Evolutionary conservation across 2,113 vertebrate genomes (phyloP).

Genomic region (Pampusana beccarii): DNA sequence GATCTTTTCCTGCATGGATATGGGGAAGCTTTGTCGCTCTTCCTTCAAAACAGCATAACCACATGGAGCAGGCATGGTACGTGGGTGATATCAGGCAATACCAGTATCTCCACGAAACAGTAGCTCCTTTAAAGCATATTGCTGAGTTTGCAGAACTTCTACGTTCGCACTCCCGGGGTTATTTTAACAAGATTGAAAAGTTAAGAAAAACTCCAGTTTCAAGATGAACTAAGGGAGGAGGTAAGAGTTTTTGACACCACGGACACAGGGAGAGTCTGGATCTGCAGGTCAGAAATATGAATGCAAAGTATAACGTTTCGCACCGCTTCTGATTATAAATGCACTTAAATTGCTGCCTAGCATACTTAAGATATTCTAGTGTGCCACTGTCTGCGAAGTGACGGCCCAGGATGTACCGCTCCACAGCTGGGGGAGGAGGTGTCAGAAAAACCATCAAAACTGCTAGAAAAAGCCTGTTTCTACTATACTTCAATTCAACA

Average conservation of each 20-base stretch:
- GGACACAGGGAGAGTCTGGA: not conserved
- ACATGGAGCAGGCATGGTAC: not conserved
- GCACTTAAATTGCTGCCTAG: not conserved
- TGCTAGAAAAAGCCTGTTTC: not conserved
- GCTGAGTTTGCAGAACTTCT: not conserved
- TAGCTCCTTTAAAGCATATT: not conserved
- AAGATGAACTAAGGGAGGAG: not conserved
- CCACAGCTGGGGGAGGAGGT: not conserved
- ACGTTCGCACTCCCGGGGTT: not conserved
- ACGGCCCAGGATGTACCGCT: not conserved
- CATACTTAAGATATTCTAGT: not conserved
- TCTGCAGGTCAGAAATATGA: not conserved
- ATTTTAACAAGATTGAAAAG: not conserved
- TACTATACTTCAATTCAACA: not conserved
- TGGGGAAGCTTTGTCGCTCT: not conserved
- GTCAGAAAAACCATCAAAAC: not conserved
- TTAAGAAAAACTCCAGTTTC: not conserved
- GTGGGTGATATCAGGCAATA: not conserved
- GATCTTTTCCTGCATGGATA: not conserved
- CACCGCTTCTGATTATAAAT: not conserved
- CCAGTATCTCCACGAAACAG: rapidly evolving
- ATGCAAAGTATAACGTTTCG: not conserved
- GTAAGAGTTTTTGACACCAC: not conserved
- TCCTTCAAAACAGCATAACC: not conserved
- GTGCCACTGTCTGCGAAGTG: not conserved